A percentile compares a stretch with the other conserved stretches of the same genome.
These are phyloP conservation scores for Lochmaea capreae DNA, from an alignment of 2,888 invertebrate genomes.

Conservation along the genomic window DNA sequence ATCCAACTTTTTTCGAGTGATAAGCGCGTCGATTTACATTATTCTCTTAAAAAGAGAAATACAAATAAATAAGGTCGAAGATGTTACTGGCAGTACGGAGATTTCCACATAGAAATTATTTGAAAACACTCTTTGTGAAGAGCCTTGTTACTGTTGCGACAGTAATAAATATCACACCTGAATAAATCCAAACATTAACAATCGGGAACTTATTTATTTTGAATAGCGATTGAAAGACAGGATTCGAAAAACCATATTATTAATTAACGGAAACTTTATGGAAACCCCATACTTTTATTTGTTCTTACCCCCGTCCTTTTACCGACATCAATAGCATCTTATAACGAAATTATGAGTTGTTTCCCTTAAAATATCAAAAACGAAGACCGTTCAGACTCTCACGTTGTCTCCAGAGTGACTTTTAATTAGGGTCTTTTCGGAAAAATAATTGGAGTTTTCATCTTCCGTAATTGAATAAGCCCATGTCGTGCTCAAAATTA, in stretches of 20 bases:
- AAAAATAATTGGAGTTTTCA: slow-evolving; percentile 31
- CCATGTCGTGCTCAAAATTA: slow-evolving; percentile 23
- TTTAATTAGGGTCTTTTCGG: slow-evolving; percentile 28
- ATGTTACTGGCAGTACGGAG: no score
- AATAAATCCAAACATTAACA: no score
- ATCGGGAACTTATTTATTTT: no score
- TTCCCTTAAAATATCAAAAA: neutral
- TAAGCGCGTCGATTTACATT: no score
- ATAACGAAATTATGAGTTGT: neutral
- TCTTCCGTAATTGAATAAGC: slow-evolving; percentile 33
- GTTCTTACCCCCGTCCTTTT: neutral
- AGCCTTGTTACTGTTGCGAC: no score
- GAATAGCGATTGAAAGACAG: no score
- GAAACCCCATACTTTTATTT: neutral
- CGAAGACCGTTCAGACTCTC: neutral
- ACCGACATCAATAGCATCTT: neutral
- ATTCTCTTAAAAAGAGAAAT: no score
- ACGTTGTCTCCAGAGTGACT: slow-evolving; percentile 18
- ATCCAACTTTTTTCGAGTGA: no score
- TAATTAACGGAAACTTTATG: neutral
- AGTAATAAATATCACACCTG: no score
- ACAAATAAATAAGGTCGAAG: no score
- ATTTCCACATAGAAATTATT: no score
- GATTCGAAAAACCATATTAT: neutral
- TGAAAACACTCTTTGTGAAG: no score